These are phyloP conservation scores for Thecophora atra DNA, from an alignment of 2,888 invertebrate species.

Conservation along the genomic window DNA sequence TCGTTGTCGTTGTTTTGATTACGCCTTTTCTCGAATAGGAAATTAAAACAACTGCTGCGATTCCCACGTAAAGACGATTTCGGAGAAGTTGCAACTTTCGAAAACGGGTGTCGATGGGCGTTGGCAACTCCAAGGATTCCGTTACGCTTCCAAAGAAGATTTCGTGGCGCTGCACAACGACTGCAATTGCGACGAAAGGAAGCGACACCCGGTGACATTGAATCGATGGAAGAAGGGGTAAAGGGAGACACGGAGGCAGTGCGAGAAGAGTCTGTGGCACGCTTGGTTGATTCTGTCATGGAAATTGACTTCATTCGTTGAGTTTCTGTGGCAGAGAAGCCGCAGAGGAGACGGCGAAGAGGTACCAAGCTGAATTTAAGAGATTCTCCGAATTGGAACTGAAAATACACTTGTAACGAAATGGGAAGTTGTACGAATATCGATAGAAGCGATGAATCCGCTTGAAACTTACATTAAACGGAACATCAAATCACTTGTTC, in stretches of 20 bases:
- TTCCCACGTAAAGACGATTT: neutral
- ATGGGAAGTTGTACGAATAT: neutral
- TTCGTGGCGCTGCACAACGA: neutral
- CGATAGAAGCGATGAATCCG: too few relatives aligned
- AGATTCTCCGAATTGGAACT: neutral
- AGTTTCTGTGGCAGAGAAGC: neutral
- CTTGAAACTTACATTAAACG: too few relatives aligned
- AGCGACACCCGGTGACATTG: too few relatives aligned
- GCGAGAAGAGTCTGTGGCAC: too few relatives aligned
- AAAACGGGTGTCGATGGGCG: too few relatives aligned
- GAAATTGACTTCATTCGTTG: constrained; percentile 48
- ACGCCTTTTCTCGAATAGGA: neutral
- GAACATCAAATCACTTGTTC: too few relatives aligned
- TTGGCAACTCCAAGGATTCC: too few relatives aligned
- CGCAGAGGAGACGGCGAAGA: neutral
- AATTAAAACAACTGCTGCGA: neutral
- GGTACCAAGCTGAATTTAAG: neutral
- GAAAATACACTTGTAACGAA: neutral
- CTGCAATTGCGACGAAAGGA: neutral
- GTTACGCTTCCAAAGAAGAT: neutral
- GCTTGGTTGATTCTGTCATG: constrained; percentile 54
- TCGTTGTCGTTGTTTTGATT: neutral
- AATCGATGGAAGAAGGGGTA: too few relatives aligned
- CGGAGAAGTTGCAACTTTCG: too few relatives aligned
- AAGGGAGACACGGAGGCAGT: too few relatives aligned